Evolutionary conservation across 1,140 invertebrate species (phyloP).

Genomic region (Papilio dardanus): DNA sequence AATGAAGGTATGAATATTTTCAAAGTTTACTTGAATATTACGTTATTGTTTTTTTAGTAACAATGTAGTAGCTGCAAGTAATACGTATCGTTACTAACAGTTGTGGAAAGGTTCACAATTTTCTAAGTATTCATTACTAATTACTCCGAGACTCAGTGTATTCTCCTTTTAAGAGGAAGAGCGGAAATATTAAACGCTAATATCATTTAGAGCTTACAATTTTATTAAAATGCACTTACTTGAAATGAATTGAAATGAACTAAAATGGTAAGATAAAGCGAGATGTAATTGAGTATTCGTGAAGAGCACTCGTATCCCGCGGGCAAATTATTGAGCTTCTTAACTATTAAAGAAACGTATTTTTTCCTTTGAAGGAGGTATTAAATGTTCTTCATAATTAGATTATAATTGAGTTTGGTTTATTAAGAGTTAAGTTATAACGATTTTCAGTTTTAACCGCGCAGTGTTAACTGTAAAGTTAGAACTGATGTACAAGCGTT

Average conservation of each 20-base stretch:
- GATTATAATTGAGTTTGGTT: too few relatives aligned
- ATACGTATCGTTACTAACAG: too few relatives aligned
- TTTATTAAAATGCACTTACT: too few relatives aligned
- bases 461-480: too few relatives aligned
- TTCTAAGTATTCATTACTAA: too few relatives aligned
- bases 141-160: neutral
- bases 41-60: conserved; percentile 40
- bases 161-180: neutral
- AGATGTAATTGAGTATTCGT: conserved; percentile 50
- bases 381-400: neutral
- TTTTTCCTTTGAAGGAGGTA: conserved; percentile 36
- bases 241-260: conserved; percentile 35
- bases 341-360: conserved; percentile 31
- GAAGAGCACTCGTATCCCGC: conserved; percentile 43
- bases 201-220: neutral
- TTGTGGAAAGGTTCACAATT: too few relatives aligned
- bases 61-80: too few relatives aligned
- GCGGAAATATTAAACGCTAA: neutral
- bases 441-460: too few relatives aligned
- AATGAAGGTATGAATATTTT: conserved; percentile 62
- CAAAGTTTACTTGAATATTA: conserved; percentile 48
- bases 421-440: too few relatives aligned
- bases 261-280: conserved; percentile 46
- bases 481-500: too few relatives aligned
- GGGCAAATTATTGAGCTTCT: conserved; percentile 46